Conservation (phyloP, 2,888 invertebrate genomes). For the Pristionchus entomophagus region DNA sequence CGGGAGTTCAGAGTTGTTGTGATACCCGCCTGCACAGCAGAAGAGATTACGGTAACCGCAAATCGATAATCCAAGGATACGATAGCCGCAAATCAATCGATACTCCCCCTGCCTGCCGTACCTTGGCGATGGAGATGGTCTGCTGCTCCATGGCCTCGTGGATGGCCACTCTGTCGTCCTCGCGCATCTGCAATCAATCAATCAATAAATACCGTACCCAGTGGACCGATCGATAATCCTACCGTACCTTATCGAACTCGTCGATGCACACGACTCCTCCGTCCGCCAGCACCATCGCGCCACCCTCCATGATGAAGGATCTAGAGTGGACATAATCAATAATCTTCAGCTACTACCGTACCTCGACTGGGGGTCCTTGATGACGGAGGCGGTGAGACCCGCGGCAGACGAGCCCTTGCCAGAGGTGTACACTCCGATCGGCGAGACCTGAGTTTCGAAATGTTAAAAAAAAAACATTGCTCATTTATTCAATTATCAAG, state of each 20-base stretch:
- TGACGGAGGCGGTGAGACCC: constrained; percentile 97
- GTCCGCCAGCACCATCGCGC: constrained; percentile 99
- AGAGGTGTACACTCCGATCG: constrained; percentile 86
- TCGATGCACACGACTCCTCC: constrained; percentile 99
- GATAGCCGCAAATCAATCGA: not conserved
- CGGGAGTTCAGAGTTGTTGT: constrained; percentile 98
- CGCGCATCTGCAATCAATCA: constrained; percentile 87
- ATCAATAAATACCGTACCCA: not conserved
- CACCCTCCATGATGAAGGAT: constrained; percentile 80
- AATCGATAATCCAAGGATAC: not conserved
- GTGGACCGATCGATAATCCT: not conserved
- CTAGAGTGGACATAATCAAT: constrained; percentile 53
- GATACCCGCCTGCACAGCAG: constrained; percentile 86
- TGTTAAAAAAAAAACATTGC: too few relatives aligned
- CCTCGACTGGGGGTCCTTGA: constrained; percentile 89
- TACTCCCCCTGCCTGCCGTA: constrained; percentile 67
- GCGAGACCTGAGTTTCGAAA: constrained; percentile 67
- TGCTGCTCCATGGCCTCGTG: constrained; percentile 99
- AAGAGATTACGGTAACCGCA: not conserved
- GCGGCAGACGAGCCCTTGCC: constrained; percentile 99
- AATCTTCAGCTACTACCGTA: not conserved
- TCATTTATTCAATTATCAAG: too few relatives aligned
- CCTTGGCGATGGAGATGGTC: constrained; percentile 98
- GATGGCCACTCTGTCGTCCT: constrained; percentile 98
- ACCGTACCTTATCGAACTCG: constrained; percentile 85